phyloP scores from a whole-genome alignment of 2,888 invertebrate species.

The Julus scanicus region DNA sequence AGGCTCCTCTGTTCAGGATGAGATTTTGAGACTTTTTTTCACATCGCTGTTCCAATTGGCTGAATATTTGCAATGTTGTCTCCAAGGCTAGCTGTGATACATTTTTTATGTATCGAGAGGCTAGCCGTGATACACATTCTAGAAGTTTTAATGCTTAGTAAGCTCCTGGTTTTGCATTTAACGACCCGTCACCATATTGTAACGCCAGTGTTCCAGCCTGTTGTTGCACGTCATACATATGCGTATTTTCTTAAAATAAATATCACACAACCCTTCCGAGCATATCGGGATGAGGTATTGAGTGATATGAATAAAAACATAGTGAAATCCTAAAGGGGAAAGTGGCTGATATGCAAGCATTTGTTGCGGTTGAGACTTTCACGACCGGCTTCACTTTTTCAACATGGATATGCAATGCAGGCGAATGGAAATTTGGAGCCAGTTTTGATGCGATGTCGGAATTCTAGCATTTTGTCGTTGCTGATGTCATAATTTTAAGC shows the following conservation, averaged over 20 bases:
- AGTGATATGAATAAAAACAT: background rate
- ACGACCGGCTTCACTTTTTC: no score
- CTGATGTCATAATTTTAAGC: no score
- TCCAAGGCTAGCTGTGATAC: background rate
- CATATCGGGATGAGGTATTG: background rate
- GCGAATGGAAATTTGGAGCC: no score
- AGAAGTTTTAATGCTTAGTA: background rate
- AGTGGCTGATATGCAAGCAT: background rate
- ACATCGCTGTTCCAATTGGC: background rate
- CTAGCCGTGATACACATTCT: background rate
- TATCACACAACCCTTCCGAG: background rate
- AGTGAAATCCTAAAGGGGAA: background rate
- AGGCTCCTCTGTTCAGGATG: background rate
- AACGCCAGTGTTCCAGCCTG: background rate
- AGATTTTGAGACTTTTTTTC: background rate
- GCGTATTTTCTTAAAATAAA: background rate
- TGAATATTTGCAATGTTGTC: background rate
- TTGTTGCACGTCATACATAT: background rate
- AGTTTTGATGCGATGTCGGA: no score
- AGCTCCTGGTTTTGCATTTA: background rate
- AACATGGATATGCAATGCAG: no score
- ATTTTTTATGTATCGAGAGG: background rate
- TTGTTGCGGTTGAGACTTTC: background rate
- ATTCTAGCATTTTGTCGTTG: no score
- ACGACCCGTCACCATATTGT: background rate